A percentile compares a stretch with the other conserved stretches of the same genome.
Evolutionary conservation across 1,140 invertebrate genomes (phyloP).

Genomic region (Papilio helenus): DNA sequence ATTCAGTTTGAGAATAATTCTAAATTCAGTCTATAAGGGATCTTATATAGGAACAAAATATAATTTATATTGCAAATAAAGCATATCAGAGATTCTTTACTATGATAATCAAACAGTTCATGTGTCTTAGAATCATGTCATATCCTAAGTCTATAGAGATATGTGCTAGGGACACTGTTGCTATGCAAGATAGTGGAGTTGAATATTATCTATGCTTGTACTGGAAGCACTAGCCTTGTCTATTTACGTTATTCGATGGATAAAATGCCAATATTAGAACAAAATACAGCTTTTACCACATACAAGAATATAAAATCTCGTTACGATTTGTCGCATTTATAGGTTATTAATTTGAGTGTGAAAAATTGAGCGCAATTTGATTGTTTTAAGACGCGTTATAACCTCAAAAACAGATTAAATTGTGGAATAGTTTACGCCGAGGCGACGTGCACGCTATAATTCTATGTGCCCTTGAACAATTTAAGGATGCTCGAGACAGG

Average conservation of each 20-base stretch:
- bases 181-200: conserved; percentile 72
- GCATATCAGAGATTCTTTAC: conserved; percentile 54
- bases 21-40: not conserved
- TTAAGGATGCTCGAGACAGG: conserved; percentile 57
- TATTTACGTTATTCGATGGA: conserved; percentile 12
- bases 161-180: conserved; percentile 75
- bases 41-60: not conserved
- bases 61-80: conserved; percentile 37
- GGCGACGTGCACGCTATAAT: conserved; percentile 71
- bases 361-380: conserved; percentile 53
- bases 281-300: not conserved
- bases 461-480: conserved; percentile 64
- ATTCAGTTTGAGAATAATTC: conserved; percentile 22
- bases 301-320: conserved; percentile 53
- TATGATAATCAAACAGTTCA: conserved; percentile 66
- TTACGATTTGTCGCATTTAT: conserved; percentile 55
- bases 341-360: conserved; percentile 48
- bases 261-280: not conserved
- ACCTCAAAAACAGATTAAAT: conserved; percentile 60
- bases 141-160: conserved; percentile 59
- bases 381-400: conserved; percentile 57
- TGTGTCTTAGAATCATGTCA: conserved; percentile 51
- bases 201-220: conserved; percentile 47
- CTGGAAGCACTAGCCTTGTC: conserved; percentile 26
- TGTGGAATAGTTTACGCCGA: conserved; percentile 52